Percentiles rank a stretch among this genome's conserved stretches.
These are phyloP conservation scores for Drosophila setosimentum DNA, from an alignment of 2,888 invertebrate species.

Conservation along the genomic window DNA sequence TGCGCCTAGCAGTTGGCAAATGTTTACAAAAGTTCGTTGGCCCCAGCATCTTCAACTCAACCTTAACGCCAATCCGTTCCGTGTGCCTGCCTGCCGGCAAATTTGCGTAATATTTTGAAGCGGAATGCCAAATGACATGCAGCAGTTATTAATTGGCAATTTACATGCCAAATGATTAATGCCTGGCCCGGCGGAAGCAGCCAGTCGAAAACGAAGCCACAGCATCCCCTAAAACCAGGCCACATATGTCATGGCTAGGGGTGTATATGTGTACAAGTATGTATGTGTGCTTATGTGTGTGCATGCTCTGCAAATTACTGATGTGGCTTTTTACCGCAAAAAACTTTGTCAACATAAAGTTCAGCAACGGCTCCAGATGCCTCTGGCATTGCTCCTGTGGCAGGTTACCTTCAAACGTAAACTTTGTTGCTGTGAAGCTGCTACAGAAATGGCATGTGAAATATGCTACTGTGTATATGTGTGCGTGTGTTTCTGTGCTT, in stretches of 20 bases:
- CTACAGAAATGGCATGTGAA: conserved; percentile 25
- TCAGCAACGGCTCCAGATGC: conserved; percentile 51
- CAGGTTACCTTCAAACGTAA: conserved; percentile 64
- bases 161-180: conserved; percentile 82
- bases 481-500: conserved; percentile 19
- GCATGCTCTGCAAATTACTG: conserved; percentile 74
- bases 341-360: conserved; percentile 81
- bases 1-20: conserved; percentile 73
- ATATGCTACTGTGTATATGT: conserved; percentile 19
- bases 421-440: conserved; percentile 45
- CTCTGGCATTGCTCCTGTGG: conserved; percentile 48
- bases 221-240: conserved; percentile 58
- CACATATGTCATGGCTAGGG: conserved; percentile 66
- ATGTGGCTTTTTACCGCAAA: conserved; percentile 81
- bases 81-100: conserved; percentile 12
- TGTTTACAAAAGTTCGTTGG: conserved; percentile 60
- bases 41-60: conserved; percentile 20
- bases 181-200: conserved; percentile 67
- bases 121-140: conserved; percentile 75
- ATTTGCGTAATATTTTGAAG: conserved; percentile 71
- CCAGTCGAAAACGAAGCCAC: conserved; percentile 70
- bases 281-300: conserved; percentile 40
- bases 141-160: conserved; percentile 82
- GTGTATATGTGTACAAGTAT: conserved; percentile 25
- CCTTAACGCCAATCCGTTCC: conserved; percentile 18